Evolutionary conservation across 2,113 vertebrate species (phyloP), one percentile per base, ranked within the genome.

Genomic region (Hoplias malabaricus): DNA sequence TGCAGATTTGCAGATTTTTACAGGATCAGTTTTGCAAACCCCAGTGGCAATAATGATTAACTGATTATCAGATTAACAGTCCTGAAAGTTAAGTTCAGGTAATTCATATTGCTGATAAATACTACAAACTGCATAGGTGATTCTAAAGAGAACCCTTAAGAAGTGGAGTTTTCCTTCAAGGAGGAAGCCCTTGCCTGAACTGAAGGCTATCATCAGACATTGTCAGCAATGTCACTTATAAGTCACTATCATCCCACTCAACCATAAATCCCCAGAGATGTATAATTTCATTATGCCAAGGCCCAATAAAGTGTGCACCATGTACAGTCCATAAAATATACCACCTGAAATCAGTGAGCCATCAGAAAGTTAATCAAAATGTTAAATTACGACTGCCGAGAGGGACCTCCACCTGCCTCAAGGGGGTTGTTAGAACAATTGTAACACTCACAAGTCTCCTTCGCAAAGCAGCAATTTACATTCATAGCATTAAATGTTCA

Each of bases 281-380:
- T 86, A 83, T 80, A 81, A 89, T 86, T 88, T 88, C 72, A 90
- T 90, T 87, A 83, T 78, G 61, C 77, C 36, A 43, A 43, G 62
- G 48, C 53, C 46, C 85, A 82, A 83, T 92, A 88, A 88, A 90
- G 77, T 82, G 85, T 69, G 82, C 69, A 21, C 4, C 78, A 83
- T 72, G 61, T 82, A 82, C 21, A 83, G 63, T 79, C 77, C 71
- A 79, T 79, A 75, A 81, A 79, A 79, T 65, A 73, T 56, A 67
- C 50, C 48, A 62, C 54, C 63, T 23, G 21, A 59, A 83, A 85
- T 87, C 84, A 87, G 57, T 63, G 21, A 77, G 77, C 76, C 83
- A 80, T 79, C 75, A 57, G 82, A 71, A 79, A 80, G 82, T 82
- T 86, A 80, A 88, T 88, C 84, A 87, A 72, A 88, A 85, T 77